These are phyloP conservation scores for Glaucomys volans DNA, from an alignment of 2,113 vertebrate genomes.

Conservation along the genomic window DNA sequence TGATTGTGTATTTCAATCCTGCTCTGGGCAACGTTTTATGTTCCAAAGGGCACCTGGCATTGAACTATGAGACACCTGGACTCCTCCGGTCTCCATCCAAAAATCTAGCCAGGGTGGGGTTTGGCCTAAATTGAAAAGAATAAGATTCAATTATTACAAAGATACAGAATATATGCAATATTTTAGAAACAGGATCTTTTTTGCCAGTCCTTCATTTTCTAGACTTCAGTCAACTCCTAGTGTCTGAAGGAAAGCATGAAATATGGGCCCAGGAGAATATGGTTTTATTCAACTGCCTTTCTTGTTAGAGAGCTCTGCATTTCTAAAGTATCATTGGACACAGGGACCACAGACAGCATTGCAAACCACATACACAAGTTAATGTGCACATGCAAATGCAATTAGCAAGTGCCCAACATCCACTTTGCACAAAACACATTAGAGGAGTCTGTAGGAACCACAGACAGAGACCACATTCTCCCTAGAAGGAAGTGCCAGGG, in stretches of 20 bases:
- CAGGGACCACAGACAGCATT: background rate
- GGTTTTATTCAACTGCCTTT: background rate
- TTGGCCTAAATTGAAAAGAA: background rate
- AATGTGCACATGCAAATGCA: background rate
- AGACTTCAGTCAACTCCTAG: background rate
- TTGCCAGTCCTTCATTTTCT: background rate
- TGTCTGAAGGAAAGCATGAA: background rate
- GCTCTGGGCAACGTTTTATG: background rate
- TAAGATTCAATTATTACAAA: background rate
- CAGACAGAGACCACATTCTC: background rate
- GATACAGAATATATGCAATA: background rate
- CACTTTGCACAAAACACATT: background rate
- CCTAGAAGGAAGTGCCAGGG: background rate
- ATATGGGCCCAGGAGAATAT: background rate
- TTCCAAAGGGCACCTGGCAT: background rate
- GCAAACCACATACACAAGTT: background rate
- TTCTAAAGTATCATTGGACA: background rate
- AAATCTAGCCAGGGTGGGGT: background rate
- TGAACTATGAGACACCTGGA: background rate
- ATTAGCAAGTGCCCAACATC: background rate
- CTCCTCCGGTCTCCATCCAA: background rate
- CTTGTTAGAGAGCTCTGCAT: slow-evolving; percentile 29
- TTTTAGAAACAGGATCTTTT: background rate
- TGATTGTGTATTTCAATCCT: background rate
- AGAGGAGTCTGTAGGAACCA: background rate